A percentile compares a stretch with the other conserved stretches of the same genome.
Conservation (phyloP, 2,797 vertebrate species). For the Cetoscarus ocellatus region DNA sequence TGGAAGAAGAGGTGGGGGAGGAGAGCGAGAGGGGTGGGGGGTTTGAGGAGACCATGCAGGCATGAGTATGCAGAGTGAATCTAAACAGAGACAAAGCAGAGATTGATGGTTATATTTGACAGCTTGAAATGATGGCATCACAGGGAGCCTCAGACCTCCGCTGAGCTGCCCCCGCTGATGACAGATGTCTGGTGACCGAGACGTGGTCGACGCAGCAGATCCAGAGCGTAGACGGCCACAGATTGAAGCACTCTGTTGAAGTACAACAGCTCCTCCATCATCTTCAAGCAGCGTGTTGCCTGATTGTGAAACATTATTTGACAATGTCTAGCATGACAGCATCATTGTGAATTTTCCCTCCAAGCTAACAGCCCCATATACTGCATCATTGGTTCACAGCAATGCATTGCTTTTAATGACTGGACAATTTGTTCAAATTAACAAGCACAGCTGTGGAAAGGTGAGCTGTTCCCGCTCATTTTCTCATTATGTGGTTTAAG, state of each 20-base stretch:
- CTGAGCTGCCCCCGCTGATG: conserved; percentile 61
- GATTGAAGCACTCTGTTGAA: conserved; percentile 50
- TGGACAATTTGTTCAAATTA: conserved; percentile 34
- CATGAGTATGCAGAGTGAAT: conserved; percentile 63
- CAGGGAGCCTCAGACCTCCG: conserved; percentile 67
- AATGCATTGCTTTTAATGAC: neutral
- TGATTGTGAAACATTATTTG: conserved; percentile 21
- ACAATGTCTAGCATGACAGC: conserved; percentile 8
- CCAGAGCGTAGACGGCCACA: conserved; percentile 37
- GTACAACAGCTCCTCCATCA: conserved; percentile 34
- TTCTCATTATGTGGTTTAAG: conserved; percentile 7
- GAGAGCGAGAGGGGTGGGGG: conserved; percentile 14
- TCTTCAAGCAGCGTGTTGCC: conserved; percentile 35
- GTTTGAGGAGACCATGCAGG: conserved; percentile 44
- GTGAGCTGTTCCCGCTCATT: conserved; percentile 16
- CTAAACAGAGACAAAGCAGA: conserved; percentile 51
- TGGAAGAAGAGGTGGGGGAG: conserved; percentile 18
- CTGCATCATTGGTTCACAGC: conserved; percentile 3
- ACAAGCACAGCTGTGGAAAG: conserved; percentile 11
- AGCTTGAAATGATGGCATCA: conserved; percentile 59
- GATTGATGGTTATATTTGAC: conserved; percentile 72
- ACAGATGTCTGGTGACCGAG: conserved; percentile 71
- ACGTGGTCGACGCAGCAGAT: conserved; percentile 39
- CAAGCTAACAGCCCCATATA: neutral
- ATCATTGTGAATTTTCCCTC: conserved; percentile 25